These are phyloP conservation scores for Carettochelys insculpta DNA, from an alignment of 2,113 vertebrate species.

Conservation along the genomic window DNA sequence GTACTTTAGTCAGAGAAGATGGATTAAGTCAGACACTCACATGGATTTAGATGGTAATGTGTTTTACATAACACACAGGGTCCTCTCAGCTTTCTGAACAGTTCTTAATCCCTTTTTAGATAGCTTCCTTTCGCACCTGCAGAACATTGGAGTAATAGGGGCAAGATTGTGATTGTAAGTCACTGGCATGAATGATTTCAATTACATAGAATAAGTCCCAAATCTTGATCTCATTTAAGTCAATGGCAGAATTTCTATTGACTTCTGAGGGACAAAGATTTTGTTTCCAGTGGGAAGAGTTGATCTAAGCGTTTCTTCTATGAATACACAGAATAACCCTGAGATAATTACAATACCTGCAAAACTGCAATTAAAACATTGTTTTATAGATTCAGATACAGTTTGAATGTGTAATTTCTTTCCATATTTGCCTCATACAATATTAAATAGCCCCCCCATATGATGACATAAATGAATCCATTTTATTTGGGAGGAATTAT, in stretches of 20 bases:
- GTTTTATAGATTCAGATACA: background rate
- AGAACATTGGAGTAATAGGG: background rate
- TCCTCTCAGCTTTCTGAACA: background rate
- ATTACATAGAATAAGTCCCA: background rate
- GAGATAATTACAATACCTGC: background rate
- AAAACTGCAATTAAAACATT: conserved; percentile 2
- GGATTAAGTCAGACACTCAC: background rate
- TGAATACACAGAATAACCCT: conserved; percentile 20
- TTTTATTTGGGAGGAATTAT: too few species aligned
- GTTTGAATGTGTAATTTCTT: background rate
- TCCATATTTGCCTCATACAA: background rate
- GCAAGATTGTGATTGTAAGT: background rate
- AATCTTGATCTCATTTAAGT: conserved; percentile 18
- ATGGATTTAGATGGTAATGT: background rate
- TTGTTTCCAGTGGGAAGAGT: conserved; percentile 9
- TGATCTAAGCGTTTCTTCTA: background rate
- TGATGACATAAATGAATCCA: background rate
- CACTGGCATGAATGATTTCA: background rate
- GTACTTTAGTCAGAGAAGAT: background rate
- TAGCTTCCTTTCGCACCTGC: background rate
- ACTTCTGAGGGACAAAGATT: conserved; percentile 1
- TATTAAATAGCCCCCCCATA: conserved; percentile 18
- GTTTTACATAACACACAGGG: background rate
- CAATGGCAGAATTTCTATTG: conserved; percentile 26
- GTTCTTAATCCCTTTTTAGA: background rate